Percentiles rank a stretch among this genome's conserved stretches.
Evolutionary conservation across 2,113 vertebrate genomes (phyloP).

Genomic region (Nerophis lumbriciformis): DNA sequence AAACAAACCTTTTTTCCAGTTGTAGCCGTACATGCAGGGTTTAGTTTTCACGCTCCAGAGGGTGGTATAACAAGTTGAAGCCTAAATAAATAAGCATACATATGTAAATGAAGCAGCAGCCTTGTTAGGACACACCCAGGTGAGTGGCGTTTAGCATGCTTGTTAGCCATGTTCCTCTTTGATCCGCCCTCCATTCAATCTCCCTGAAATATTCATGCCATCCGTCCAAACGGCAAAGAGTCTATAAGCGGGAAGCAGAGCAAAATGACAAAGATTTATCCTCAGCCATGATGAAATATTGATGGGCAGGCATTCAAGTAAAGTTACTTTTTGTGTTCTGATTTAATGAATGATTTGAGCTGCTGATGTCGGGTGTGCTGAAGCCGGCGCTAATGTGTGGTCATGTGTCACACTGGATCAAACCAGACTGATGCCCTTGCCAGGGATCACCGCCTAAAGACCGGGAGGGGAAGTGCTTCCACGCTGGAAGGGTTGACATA

Average conservation of each 20-base stretch:
- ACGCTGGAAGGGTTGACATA: conserved; percentile 19
- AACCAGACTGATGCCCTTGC: conserved; percentile 63
- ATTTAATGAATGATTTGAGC: conserved; percentile 98
- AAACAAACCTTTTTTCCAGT: no score
- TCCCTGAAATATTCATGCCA: conserved; percentile 93
- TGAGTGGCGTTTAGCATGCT: conserved; percentile 6
- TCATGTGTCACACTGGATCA: conserved; percentile 91
- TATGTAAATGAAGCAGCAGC: conserved; percentile 1
- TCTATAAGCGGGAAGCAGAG: conserved; percentile 45
- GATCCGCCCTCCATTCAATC: conserved; percentile 71
- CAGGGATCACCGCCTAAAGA: conserved; percentile 62
- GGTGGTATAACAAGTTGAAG: no score
- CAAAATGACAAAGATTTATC: conserved; percentile 96
- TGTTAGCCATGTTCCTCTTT: conserved; percentile 22
- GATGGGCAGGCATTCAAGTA: conserved; percentile 92
- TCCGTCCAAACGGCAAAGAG: conserved; percentile 70
- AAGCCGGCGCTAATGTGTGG: conserved; percentile 87
- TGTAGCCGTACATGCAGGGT: no score
- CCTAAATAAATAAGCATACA: conserved; percentile 4
- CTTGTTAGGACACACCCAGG: no score
- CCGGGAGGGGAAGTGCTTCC: conserved; percentile 69
- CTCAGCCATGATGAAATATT: conserved; percentile 94
- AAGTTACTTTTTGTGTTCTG: conserved; percentile 99
- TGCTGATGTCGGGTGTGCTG: conserved; percentile 80
- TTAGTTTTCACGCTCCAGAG: no score